Evolutionary conservation across 2,888 invertebrate genomes (phyloP), one percentile per base, ranked within the genome.

Genomic region (Torymus texanus): DNA sequence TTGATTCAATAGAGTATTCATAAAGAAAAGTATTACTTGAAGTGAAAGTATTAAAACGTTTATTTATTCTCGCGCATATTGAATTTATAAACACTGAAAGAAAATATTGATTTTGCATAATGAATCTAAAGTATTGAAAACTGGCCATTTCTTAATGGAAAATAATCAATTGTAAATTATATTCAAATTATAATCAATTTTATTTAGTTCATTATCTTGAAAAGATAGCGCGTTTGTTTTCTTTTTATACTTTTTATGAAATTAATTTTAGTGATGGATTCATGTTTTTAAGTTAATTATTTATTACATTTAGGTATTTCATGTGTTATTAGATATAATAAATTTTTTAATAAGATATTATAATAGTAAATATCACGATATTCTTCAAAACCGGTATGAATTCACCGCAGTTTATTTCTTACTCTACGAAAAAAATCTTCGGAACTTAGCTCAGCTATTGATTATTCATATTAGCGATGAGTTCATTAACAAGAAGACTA

Each of bases 291-390:
- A 29, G 29, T 77, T 80, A n/a, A 63, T 59, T 66, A 77, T 74
- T 77, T 76, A 78, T 72, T 61, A 74, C 62, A 67, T 72, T 71
- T n/a, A 82, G 78, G 50, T 55, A 59, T 78, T 67, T 24, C 61
- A 29, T 41, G n/a, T 67, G 55, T 62, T 62, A 75, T 59, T 62
- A 74, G 29, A 56, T 58, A n/a, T 51, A 71, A 16, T 41, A 70
- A 61, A 58, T 18, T 63, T 63, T 62, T 16, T 65, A 4, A 66
- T 18, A 53, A 24, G 14, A 56, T 53, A 74, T 74, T 75, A 55
- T 59, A 55, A 68, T 21, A 41, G 18, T 53, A 50, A 79, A 11
- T 58, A 61, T 72, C 13, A 70, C 53, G 59, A 12, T 29, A 29
- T 67, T 29, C 21, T 29, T 16, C 29, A 51, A 14, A 55, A 51